Evolutionary conservation across 2,888 invertebrate species (phyloP).

Genomic region (Stegophylla sp.): DNA sequence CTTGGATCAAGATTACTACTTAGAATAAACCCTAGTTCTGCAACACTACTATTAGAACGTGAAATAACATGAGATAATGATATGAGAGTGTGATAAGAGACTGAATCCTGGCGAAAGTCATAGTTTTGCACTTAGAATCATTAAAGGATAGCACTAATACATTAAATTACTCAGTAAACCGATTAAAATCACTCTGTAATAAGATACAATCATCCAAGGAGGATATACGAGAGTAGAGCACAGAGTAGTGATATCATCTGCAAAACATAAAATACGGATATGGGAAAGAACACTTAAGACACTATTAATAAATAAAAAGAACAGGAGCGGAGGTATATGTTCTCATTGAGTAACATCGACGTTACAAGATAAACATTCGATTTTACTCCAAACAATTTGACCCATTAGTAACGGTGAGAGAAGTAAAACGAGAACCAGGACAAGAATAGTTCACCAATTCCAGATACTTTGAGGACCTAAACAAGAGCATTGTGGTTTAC

Average conservation of each 20-base stretch:
- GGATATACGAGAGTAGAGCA: background rate
- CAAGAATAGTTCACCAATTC: no score
- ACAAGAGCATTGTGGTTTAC: no score
- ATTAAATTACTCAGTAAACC: background rate
- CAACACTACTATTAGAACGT: background rate
- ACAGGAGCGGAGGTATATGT: background rate
- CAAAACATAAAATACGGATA: background rate
- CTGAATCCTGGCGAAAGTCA: background rate
- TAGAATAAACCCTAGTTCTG: background rate
- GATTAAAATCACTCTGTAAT: background rate
- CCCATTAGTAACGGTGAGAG: no score
- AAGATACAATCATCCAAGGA: background rate
- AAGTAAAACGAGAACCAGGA: no score
- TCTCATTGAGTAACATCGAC: background rate
- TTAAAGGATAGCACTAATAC: background rate
- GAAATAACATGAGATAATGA: background rate
- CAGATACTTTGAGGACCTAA: no score
- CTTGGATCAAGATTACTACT: conserved; percentile 6
- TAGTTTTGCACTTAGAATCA: background rate
- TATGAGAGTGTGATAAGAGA: background rate
- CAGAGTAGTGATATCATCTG: background rate
- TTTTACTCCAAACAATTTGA: no score
- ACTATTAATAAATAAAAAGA: background rate
- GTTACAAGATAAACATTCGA: background rate
- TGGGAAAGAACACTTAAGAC: conserved; percentile 3